Evolutionary conservation across 2,113 vertebrate genomes (phyloP).

Genomic region (Physeter macrocephalus): DNA sequence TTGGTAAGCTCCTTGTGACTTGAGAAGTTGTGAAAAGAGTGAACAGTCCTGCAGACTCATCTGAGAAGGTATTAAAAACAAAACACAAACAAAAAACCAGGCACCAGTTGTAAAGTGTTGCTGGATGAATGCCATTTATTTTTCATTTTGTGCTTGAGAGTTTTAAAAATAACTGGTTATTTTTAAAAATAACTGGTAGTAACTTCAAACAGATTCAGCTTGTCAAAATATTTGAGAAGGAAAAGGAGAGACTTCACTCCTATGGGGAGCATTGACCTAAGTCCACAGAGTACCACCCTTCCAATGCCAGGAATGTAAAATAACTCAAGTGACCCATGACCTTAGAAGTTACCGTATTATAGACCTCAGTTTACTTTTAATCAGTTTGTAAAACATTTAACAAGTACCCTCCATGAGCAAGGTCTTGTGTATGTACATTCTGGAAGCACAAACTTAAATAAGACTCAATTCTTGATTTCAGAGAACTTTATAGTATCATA

Average conservation of each 20-base stretch:
- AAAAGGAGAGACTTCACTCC: not conserved
- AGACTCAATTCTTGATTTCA: not conserved
- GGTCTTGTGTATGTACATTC: not conserved
- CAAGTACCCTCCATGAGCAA: not conserved
- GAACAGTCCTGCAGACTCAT: not conserved
- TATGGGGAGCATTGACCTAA: not conserved
- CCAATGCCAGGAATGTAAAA: not conserved
- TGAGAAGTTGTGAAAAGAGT: slow-evolving; percentile 17
- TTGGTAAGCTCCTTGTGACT: slow-evolving; percentile 5
- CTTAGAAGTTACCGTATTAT: not conserved
- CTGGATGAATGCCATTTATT: slow-evolving; percentile 19
- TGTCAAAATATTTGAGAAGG: not conserved
- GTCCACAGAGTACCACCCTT: not conserved
- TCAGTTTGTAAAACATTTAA: not conserved
- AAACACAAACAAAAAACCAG: not conserved
- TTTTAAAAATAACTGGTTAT: slow-evolving; percentile 49
- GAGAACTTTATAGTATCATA: not conserved
- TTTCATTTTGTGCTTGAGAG: slow-evolving; percentile 34
- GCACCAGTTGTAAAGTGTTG: not conserved
- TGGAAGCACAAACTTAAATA: not conserved
- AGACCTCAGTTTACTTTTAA: not conserved
- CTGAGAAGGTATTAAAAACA: not conserved
- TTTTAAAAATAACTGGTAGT: slow-evolving; percentile 42
- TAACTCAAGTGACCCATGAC: not conserved
- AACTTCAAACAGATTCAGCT: not conserved